Conservation (phyloP, 2,797 vertebrate genomes). For the Alectoris magna region DNA sequence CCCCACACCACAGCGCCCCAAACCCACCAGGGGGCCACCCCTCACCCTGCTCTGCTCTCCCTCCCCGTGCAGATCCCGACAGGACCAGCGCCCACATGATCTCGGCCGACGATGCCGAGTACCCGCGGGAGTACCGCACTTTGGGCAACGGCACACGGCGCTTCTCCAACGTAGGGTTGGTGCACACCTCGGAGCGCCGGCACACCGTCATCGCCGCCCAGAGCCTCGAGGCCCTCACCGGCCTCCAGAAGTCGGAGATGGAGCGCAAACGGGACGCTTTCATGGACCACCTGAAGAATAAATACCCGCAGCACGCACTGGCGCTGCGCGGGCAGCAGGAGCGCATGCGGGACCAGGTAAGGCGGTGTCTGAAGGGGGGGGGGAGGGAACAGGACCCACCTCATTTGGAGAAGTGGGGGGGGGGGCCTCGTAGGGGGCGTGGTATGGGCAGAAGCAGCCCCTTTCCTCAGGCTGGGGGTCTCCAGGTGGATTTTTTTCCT, state of each 20-base stretch:
- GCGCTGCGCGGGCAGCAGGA: slow-evolving; percentile 87
- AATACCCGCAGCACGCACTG: slow-evolving; percentile 95
- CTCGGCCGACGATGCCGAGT: slow-evolving; percentile 96
- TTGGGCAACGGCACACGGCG: slow-evolving; percentile 91
- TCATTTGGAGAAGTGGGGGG: background rate
- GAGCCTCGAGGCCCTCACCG: slow-evolving; percentile 96
- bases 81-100: slow-evolving; percentile 96
- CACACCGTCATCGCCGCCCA: slow-evolving; percentile 97
- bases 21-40: background rate
- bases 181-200: slow-evolving; percentile 96
- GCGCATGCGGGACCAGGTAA: slow-evolving; percentile 92
- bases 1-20: background rate
- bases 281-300: slow-evolving; percentile 99
- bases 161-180: slow-evolving; percentile 98
- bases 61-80: slow-evolving; percentile 87
- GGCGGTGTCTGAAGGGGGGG: fast-evolving
- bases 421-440: background rate
- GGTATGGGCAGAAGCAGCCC: background rate
- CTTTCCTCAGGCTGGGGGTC: too few species aligned
- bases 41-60: slow-evolving; percentile 9
- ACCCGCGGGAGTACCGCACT: slow-evolving; percentile 95
- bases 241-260: slow-evolving; percentile 96
- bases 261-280: slow-evolving; percentile 96
- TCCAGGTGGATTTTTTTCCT: too few species aligned
- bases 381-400: fast-evolving